These are phyloP conservation scores for Caenorhabditis sp. DNA, from an alignment of 2,888 invertebrate genomes.

Conservation along the genomic window DNA sequence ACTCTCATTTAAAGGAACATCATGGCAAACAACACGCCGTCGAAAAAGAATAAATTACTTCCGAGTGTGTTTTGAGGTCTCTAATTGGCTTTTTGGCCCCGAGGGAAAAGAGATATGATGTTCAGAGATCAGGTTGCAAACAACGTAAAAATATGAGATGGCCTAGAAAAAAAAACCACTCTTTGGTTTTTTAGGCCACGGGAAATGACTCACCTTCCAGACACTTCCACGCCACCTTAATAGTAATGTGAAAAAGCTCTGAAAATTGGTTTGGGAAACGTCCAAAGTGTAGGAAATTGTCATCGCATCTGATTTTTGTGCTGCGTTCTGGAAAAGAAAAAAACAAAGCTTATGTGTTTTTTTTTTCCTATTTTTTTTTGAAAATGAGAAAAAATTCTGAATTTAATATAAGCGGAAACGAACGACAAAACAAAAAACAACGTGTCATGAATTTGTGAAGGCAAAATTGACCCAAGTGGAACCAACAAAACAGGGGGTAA, in stretches of 20 bases:
- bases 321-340: neutral
- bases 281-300: slow-evolving; percentile 55
- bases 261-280: slow-evolving; percentile 49
- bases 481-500: too few species aligned
- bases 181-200: neutral
- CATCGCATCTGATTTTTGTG: slow-evolving; percentile 20
- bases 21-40: too few species aligned
- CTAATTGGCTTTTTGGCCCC: too few species aligned
- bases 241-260: slow-evolving; percentile 55
- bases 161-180: too few species aligned
- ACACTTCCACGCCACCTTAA: slow-evolving; percentile 55
- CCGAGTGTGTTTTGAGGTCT: too few species aligned
- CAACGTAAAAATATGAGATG: too few species aligned
- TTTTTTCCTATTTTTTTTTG: neutral
- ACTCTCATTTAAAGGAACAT: too few species aligned
- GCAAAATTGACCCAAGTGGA: too few species aligned
- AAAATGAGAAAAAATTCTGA: neutral
- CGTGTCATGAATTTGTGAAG: neutral
- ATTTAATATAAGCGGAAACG: slow-evolving; percentile 1
- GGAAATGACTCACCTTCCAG: slow-evolving; percentile 48
- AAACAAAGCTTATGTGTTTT: neutral
- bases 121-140: slow-evolving; percentile 11
- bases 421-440: neutral
- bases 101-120: neutral
- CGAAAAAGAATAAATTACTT: too few species aligned